These are phyloP conservation scores for Etheostoma cragini DNA, from an alignment of 2,113 vertebrate species.

Conservation along the genomic window DNA sequence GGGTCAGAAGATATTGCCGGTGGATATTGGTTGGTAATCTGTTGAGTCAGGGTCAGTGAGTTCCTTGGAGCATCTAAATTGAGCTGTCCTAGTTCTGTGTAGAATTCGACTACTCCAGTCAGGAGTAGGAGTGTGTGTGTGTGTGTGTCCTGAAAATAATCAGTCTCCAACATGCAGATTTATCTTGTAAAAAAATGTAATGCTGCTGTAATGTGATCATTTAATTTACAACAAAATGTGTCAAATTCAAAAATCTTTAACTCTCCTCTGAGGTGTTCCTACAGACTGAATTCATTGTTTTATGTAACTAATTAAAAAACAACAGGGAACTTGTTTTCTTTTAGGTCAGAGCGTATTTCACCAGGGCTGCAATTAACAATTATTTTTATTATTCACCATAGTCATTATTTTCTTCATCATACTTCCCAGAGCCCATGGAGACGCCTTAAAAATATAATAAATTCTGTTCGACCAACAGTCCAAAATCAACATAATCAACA, in stretches of 20 bases:
- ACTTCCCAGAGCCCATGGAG: not conserved
- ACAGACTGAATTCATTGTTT: not conserved
- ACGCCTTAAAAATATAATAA: not conserved
- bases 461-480: not conserved
- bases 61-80: slow-evolving; percentile 22
- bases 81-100: slow-evolving; percentile 13
- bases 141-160: not conserved
- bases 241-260: not conserved
- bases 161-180: not conserved
- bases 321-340: not conserved
- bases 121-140: not conserved
- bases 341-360: slow-evolving; percentile 8
- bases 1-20: slow-evolving; percentile 8
- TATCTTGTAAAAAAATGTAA: not conserved
- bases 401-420: not conserved
- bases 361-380: not conserved
- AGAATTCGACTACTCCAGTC: not conserved
- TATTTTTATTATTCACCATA: not conserved
- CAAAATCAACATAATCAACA: not conserved
- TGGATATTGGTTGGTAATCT: slow-evolving; percentile 43
- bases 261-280: not conserved
- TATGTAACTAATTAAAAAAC: slow-evolving; percentile 6
- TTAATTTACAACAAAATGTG: not conserved
- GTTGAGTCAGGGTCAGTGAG: slow-evolving; percentile 16
- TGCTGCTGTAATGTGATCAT: not conserved